These are phyloP conservation scores for Allolobophora icterica DNA, from an alignment of 2,888 invertebrate genomes.

Conservation along the genomic window DNA sequence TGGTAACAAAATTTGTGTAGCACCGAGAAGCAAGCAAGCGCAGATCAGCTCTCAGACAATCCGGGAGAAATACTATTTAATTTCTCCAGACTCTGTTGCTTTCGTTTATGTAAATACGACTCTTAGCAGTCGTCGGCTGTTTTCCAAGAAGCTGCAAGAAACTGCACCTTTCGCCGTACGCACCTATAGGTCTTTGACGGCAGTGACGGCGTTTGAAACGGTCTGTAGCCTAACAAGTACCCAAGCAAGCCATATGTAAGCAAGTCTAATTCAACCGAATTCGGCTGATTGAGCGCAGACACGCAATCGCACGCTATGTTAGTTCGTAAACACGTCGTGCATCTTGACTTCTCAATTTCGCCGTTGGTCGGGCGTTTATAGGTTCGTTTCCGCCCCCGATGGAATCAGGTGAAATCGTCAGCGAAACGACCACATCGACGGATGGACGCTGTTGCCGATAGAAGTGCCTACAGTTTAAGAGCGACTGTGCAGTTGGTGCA, in stretches of 20 bases:
- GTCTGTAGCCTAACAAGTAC: background rate
- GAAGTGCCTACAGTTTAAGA: background rate
- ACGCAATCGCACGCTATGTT: background rate
- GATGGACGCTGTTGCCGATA: background rate
- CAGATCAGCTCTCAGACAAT: background rate
- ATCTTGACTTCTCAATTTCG: background rate
- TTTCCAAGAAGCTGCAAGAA: no score
- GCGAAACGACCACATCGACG: background rate
- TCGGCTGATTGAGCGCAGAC: background rate
- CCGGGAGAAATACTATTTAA: background rate
- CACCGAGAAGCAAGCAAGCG: background rate
- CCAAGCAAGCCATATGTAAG: background rate
- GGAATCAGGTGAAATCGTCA: background rate
- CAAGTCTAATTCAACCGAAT: background rate
- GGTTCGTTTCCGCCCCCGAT: background rate
- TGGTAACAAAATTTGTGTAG: background rate
- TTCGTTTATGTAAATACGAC: background rate
- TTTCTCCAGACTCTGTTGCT: background rate
- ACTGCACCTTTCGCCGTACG: background rate
- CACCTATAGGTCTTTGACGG: background rate
- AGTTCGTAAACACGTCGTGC: background rate
- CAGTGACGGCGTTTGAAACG: background rate
- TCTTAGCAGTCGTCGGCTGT: background rate
- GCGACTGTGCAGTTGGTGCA: background rate
- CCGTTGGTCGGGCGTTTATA: background rate